Conservation (phyloP, 2,797 vertebrate genomes). For the Luscinia luscinia region DNA sequence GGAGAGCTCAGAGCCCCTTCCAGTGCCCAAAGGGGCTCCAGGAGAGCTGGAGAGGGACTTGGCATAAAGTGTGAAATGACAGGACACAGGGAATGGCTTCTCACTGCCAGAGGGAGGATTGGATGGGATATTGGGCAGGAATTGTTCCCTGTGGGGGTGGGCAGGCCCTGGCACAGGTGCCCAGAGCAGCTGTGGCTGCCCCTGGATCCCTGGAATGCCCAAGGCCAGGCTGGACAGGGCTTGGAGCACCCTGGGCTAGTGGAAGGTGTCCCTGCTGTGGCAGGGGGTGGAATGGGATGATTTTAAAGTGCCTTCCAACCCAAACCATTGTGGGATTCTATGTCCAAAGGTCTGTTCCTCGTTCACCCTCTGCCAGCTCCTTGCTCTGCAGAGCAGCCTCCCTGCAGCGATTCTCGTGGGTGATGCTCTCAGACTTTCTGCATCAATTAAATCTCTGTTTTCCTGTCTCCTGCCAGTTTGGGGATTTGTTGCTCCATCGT, state of each 20-base stretch:
- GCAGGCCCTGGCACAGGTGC: not conserved
- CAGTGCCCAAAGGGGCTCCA: not conserved
- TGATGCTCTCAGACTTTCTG: not conserved
- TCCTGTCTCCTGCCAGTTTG: not conserved
- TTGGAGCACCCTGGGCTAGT: too few relatives aligned
- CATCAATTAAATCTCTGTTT: not conserved
- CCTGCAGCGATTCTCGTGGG: not conserved
- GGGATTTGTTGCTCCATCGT: not conserved
- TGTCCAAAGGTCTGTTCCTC: not conserved
- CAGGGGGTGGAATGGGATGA: not conserved
- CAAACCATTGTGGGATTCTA: not conserved
- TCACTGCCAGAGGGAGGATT: accelerated
- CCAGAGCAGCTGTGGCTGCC: too few relatives aligned
- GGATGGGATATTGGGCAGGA: not conserved
- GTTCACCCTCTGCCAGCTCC: not conserved
- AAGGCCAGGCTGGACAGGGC: too few relatives aligned
- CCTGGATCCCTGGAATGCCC: too few relatives aligned
- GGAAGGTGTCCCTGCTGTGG: too few relatives aligned
- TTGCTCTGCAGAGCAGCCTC: not conserved
- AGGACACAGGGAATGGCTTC: not conserved
- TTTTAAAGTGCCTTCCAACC: not conserved
- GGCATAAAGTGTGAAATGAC: not conserved
- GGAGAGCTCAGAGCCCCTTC: not conserved
- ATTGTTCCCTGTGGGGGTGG: not conserved
- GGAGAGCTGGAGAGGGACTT: not conserved